Evolutionary conservation across 2,113 vertebrate genomes (phyloP).

Genomic region (Nothobranchius furzeri): DNA sequence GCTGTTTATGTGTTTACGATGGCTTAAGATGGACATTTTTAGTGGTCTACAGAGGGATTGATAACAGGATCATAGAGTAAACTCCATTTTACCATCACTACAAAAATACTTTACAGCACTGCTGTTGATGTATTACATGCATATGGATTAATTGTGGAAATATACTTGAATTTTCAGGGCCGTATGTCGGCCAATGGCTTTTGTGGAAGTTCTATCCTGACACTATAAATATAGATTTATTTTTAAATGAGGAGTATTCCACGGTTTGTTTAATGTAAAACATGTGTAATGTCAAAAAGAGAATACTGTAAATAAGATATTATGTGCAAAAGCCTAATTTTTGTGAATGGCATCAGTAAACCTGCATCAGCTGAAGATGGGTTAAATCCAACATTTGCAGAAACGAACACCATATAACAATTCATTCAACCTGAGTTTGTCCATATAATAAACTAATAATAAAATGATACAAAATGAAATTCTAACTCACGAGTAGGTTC

Average conservation of each 20-base stretch:
- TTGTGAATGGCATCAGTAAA: not conserved
- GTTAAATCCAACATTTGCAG: conserved; percentile 20
- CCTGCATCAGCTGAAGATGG: conserved; percentile 24
- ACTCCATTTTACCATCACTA: not conserved
- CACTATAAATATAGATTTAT: not conserved
- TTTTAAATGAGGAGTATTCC: not conserved
- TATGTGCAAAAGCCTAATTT: conserved; percentile 16
- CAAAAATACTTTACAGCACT: conserved; percentile 16
- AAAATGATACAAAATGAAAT: not conserved
- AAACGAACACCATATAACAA: conserved; percentile 38
- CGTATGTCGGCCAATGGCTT: not conserved
- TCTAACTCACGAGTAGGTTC: conserved; percentile 6
- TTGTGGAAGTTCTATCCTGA: not conserved
- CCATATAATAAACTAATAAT: conserved; percentile 8
- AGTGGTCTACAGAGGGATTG: conserved; percentile 4
- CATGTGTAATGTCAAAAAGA: conserved; percentile 1
- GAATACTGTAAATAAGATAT: not conserved
- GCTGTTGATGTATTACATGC: conserved; percentile 6
- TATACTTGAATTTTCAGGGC: conserved; percentile 3
- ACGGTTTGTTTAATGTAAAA: not conserved
- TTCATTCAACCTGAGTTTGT: conserved; percentile 72
- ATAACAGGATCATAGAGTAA: not conserved
- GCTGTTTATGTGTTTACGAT: conserved; percentile 8
- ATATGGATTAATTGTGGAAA: conserved; percentile 20
- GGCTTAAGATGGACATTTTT: conserved; percentile 6